phyloP scores from a whole-genome alignment of 2,888 invertebrate genomes.

The Gordius sp. region DNA sequence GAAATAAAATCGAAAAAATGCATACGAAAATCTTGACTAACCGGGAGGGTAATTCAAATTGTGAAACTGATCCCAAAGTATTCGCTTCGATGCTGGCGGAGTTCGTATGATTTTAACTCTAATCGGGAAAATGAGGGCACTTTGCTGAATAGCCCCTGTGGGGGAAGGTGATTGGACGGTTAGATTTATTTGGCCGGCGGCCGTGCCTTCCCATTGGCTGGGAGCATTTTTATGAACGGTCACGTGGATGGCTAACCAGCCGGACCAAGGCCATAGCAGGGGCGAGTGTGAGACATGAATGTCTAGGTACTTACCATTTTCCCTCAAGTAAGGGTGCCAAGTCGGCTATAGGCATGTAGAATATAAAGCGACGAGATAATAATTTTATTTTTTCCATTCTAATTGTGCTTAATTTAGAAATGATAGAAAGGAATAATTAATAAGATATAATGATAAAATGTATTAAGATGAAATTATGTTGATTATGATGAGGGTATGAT shows the following conservation, averaged over 20 bases:
- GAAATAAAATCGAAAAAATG: neutral
- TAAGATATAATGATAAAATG: too few species aligned
- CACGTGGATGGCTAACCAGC: constrained; percentile 59
- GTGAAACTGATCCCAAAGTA: constrained; percentile 90
- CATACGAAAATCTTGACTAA: too few species aligned
- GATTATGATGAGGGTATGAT: too few species aligned
- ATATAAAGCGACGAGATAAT: too few species aligned
- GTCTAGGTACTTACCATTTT: constrained; percentile 50
- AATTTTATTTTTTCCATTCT: too few species aligned
- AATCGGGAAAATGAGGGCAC: constrained; percentile 38
- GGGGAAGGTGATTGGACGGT: constrained; percentile 30
- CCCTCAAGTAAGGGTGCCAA: constrained; percentile 65
- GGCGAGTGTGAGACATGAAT: constrained; percentile 47
- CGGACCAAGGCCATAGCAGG: constrained; percentile 83
- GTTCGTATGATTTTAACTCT: constrained; percentile 65
- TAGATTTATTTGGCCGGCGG: constrained; percentile 52
- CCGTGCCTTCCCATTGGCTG: constrained; percentile 45
- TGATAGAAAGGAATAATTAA: too few species aligned
- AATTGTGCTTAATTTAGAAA: too few species aligned
- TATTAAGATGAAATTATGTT: too few species aligned
- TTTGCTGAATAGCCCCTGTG: constrained; percentile 4
- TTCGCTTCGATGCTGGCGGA: constrained; percentile 59
- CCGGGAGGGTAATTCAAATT: constrained; percentile 80
- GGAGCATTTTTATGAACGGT: constrained; percentile 39
- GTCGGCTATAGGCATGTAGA: constrained; percentile 31